Evolutionary conservation across 2,797 vertebrate genomes (phyloP).

Genomic region (Rhinogobio ventralis): DNA sequence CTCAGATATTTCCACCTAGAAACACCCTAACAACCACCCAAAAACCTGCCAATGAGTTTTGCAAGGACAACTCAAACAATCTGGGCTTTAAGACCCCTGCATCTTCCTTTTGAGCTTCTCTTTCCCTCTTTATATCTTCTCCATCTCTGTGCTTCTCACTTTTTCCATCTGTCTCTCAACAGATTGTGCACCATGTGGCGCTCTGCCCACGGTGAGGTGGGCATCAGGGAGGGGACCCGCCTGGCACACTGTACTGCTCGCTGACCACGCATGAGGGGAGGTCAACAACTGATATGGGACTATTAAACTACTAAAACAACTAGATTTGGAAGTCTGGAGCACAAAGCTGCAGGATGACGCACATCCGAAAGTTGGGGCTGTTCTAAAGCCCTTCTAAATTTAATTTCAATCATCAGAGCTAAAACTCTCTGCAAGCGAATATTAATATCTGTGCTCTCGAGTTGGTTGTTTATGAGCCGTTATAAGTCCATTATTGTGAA

Average conservation of each 20-base stretch:
- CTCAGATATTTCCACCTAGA: neutral
- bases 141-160: slow-evolving; percentile 20
- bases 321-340: neutral
- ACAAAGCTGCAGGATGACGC: neutral
- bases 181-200: slow-evolving; percentile 69
- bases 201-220: slow-evolving; percentile 65
- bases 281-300: neutral
- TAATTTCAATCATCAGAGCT: slow-evolving; percentile 29
- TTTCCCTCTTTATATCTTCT: slow-evolving; percentile 21
- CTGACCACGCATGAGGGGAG: slow-evolving; percentile 29
- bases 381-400: slow-evolving; percentile 5
- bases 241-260: slow-evolving; percentile 32
- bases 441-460: slow-evolving; percentile 27
- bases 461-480: slow-evolving; percentile 4
- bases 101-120: slow-evolving; percentile 40
- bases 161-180: slow-evolving; percentile 50
- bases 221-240: slow-evolving; percentile 55
- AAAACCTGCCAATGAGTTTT: neutral
- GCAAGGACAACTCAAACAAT: neutral
- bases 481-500: slow-evolving; percentile 35
- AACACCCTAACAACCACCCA: neutral
- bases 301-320: neutral
- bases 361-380: neutral
- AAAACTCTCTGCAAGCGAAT: slow-evolving; percentile 9
- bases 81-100: slow-evolving; percentile 37